These are phyloP conservation scores for Arvicanthis niloticus DNA, from an alignment of 2,113 vertebrate genomes.

Conservation along the genomic window DNA sequence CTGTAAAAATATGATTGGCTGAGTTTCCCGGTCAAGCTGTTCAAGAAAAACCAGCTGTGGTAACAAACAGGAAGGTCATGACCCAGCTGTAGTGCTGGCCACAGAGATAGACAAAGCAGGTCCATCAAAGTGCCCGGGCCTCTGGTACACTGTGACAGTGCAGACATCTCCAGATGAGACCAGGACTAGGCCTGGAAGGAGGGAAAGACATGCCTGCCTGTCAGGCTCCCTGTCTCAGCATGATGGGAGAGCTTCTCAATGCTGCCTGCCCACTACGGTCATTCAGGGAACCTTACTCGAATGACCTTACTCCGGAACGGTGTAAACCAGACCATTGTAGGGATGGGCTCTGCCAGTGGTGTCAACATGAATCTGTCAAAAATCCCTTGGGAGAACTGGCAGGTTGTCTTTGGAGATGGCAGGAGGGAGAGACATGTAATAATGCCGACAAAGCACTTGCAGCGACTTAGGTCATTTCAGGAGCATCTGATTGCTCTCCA, in stretches of 20 bases:
- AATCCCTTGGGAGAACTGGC: not conserved
- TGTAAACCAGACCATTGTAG: not conserved
- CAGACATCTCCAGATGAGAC: not conserved
- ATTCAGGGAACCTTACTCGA: not conserved
- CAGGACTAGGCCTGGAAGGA: not conserved
- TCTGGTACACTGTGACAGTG: not conserved
- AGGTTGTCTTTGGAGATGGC: not conserved
- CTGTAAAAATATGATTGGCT: constrained; percentile 72
- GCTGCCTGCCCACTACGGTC: not conserved
- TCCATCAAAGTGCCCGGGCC: not conserved
- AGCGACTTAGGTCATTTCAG: not conserved
- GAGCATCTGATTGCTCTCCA: not conserved
- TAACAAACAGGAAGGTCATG: constrained; percentile 61
- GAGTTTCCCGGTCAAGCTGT: constrained; percentile 46
- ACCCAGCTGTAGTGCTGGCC: not conserved
- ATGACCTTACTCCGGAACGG: not conserved
- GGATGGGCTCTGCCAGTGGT: not conserved
- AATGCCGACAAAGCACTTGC: not conserved
- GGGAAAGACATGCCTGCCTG: not conserved
- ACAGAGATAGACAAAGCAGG: not conserved
- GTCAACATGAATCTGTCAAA: not conserved
- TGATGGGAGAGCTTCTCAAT: not conserved
- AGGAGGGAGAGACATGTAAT: not conserved
- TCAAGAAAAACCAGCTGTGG: constrained; percentile 40
- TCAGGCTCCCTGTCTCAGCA: too few species aligned